Evolutionary conservation across 2,113 vertebrate species (phyloP), one percentile per base, ranked within the genome.

Genomic region (Epinephelus fuscoguttatus): DNA sequence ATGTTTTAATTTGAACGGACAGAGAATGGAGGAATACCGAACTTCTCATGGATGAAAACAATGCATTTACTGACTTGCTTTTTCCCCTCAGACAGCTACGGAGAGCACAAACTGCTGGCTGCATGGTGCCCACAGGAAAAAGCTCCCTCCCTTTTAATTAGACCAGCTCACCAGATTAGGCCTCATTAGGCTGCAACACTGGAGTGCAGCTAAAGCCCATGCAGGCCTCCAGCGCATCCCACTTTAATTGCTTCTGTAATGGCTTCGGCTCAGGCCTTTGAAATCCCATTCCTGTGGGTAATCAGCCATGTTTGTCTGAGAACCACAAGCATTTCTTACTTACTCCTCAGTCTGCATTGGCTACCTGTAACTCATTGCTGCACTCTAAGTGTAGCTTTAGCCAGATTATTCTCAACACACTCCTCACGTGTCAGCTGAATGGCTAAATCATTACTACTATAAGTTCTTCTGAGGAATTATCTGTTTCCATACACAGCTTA

Each of bases 221-320:
- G 82, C 80, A 77, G 82, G 86, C 91, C 90, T 93, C 89, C 84
- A 88, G 88, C 56, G 82, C 89, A 83, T 90, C 82, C 80, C 73
- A 68, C 87, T 92, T 93, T 93, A 93, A 94, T 91, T 94, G 91
- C 90, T 90, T 92, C 86, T 90, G 80, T 92, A 93, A 94, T 92
- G 92, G 93, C 80, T 85, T 84, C 64, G 27, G 88, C 63, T 92
- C 88, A 72, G 91, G 89, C 70, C 92, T 93, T 93, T 93, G 88
- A 93, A 92, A 93, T 93, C 92, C 87, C 88, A 90, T 91, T 94
- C 89, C 93, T 93, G 89, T 82, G 90, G 90, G 91, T 94, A 93
- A 94, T 94, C 90, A 92, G 89, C 89, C 93, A 91, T 92, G 88
- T 91, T 93, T 94, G 92, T 94, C 86, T 91, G 52, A 88, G 90